Evolutionary conservation across 2,113 vertebrate species (phyloP).

Genomic region (Albula glossodonta): DNA sequence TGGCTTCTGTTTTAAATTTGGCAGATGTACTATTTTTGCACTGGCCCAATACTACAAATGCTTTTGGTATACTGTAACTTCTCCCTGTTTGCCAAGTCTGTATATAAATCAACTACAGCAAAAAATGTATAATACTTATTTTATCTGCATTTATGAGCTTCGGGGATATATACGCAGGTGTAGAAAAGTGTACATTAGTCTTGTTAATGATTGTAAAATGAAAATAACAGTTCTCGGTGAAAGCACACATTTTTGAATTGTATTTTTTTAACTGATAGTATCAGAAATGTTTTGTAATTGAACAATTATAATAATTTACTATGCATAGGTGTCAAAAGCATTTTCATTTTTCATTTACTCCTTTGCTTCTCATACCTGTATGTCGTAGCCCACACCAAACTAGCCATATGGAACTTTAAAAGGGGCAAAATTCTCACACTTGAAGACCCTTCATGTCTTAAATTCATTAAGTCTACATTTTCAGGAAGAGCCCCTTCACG

Average conservation of each 20-base stretch:
- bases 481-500: too few relatives aligned
- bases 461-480: too few relatives aligned
- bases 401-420: too few relatives aligned
- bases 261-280: conserved; percentile 65
- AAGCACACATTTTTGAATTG: conserved; percentile 71
- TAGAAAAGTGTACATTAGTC: conserved; percentile 74
- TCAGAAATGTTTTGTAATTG: conserved; percentile 55
- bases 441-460: too few relatives aligned
- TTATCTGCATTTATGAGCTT: conserved; percentile 79
- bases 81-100: conserved; percentile 76
- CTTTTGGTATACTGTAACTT: conserved; percentile 74
- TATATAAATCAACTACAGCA: conserved; percentile 54
- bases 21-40: conserved; percentile 70
- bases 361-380: not conserved
- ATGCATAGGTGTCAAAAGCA: conserved; percentile 37
- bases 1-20: conserved; percentile 60
- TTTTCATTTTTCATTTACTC: conserved; percentile 31
- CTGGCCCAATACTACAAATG: conserved; percentile 74
- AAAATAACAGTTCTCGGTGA: conserved; percentile 67
- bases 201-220: conserved; percentile 73
- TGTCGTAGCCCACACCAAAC: not conserved
- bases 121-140: conserved; percentile 74
- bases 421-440: too few relatives aligned
- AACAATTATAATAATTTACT: conserved; percentile 59
- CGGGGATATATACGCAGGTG: conserved; percentile 58